phyloP scores from a whole-genome alignment of 2,797 vertebrate genomes.

The Leptoclinus maculatus region DNA sequence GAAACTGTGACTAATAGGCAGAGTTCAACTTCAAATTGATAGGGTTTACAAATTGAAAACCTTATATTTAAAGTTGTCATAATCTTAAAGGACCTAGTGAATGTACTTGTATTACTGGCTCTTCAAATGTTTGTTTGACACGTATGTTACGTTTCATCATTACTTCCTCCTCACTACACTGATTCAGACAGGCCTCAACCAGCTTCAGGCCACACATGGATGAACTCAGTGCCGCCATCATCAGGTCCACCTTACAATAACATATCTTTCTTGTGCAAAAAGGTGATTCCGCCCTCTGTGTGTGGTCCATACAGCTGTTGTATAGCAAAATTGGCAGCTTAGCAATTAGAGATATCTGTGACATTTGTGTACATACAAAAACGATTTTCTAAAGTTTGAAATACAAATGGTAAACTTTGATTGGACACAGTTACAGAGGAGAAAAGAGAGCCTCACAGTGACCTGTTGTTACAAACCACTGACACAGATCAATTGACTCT shows the following conservation, averaged over 20 bases:
- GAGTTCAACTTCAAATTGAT: not conserved
- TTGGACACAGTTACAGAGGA: not conserved
- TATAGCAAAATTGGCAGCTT: not conserved
- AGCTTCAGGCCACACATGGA: not conserved
- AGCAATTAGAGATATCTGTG: not conserved
- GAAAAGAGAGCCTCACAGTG: not conserved
- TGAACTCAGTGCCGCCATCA: not conserved
- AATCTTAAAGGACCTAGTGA: not conserved
- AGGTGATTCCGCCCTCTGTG: not conserved
- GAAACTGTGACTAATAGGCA: not conserved
- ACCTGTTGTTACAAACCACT: not conserved
- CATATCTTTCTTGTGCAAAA: not conserved
- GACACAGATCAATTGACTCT: not conserved
- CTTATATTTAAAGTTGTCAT: not conserved
- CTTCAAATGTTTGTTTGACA: not conserved
- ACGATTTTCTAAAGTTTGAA: not conserved
- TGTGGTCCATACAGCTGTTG: not conserved
- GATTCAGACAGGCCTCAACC: not conserved
- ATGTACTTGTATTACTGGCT: not conserved
- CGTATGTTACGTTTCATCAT: not conserved
- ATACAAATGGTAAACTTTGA: not conserved
- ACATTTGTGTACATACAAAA: not conserved
- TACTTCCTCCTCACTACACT: not conserved
- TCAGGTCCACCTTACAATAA: not conserved
- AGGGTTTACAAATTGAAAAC: not conserved